Base-by-base conservation (phyloP, 2,113 vertebrate genomes). In the Silurus glanis region DNA sequence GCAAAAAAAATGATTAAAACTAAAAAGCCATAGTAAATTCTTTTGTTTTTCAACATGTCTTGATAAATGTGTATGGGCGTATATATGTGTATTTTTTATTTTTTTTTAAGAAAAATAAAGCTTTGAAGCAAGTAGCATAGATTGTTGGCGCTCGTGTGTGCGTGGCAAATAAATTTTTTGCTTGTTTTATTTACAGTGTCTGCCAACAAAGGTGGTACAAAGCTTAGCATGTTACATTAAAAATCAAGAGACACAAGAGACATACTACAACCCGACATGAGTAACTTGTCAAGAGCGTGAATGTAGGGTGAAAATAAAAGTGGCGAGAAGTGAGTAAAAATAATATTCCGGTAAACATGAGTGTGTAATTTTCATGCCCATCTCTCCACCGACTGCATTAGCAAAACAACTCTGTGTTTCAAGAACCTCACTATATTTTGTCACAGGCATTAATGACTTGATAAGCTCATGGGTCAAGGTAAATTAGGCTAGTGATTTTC, bases 391-490 rank as follows among this genome's bases (percentile, higher is more conserved):
- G 91, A 93, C 91, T 71, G 64, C 87, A 88, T 87, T 86, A n/a
- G 53, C 12, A 49, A 74, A 47, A 56, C 23, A 37, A 37, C 78
- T 81, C 66, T 78, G 87, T 85, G 23, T 69, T 55, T 66, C 87
- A 45, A 61, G 87, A 85, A 79, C 78, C 86, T 89, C 86, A 66
- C 47, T 90, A 75, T 85, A 78, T 87, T 91, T 79, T 89, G 61
- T 85, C 86, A 80, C 84, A 88, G 85, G 82, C 88, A 83, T 88
- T 90, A 56, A 90, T 88, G 64, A 89, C 92, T 91, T 91, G 88
- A 93, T 93, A 90, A 91, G 91, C 84, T 86, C 91, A 93, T 90
- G 92, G 91, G 92, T 93, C 91, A 83, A 83, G 80, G 45, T 92
- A 90, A 91, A 92, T 92, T 90, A 89, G 84, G 85, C 67, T 69